These are phyloP conservation scores for Myiotriccus ornatus DNA, from an alignment of 2,797 vertebrate genomes.

Conservation along the genomic window DNA sequence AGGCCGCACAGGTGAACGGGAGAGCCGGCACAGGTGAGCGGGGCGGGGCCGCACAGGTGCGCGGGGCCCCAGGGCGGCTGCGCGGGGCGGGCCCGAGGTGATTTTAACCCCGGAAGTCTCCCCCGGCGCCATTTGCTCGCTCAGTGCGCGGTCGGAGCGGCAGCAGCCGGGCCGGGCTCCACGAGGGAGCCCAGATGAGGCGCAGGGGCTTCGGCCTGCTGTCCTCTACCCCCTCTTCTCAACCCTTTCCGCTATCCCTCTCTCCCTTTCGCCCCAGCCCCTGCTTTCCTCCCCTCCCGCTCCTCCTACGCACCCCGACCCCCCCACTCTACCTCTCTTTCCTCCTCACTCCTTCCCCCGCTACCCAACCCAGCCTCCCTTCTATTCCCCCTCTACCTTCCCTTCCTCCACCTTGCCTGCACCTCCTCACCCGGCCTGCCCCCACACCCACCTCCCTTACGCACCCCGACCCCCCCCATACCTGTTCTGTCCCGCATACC, in stretches of 20 bases:
- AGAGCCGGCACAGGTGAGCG: too few species aligned
- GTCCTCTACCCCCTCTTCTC: neutral
- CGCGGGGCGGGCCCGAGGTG: neutral
- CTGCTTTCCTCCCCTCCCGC: neutral
- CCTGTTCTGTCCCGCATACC: too few species aligned
- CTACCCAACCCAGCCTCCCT: neutral
- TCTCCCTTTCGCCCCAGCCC: too few species aligned
- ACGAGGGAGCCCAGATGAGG: neutral
- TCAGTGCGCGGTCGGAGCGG: rapidly evolving
- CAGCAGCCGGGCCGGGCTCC: rapidly evolving
- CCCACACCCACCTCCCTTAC: neutral
- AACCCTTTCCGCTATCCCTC: too few species aligned
- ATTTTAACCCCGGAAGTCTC: rapidly evolving
- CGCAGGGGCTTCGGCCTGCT: too few species aligned
- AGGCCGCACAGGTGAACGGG: neutral
- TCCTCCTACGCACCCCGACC: neutral
- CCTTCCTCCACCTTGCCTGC: neutral
- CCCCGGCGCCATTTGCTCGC: rapidly evolving
- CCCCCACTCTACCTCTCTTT: too few species aligned
- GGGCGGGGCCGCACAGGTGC: too few species aligned
- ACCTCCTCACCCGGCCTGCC: neutral
- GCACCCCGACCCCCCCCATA: too few species aligned
- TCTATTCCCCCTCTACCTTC: neutral
- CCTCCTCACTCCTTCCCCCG: neutral
- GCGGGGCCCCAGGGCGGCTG: neutral